A percentile compares a stretch with the other conserved stretches of the same genome.
These are phyloP conservation scores for Drosophila prosaltans DNA, from an alignment of 1,140 invertebrate genomes.

Conservation along the genomic window DNA sequence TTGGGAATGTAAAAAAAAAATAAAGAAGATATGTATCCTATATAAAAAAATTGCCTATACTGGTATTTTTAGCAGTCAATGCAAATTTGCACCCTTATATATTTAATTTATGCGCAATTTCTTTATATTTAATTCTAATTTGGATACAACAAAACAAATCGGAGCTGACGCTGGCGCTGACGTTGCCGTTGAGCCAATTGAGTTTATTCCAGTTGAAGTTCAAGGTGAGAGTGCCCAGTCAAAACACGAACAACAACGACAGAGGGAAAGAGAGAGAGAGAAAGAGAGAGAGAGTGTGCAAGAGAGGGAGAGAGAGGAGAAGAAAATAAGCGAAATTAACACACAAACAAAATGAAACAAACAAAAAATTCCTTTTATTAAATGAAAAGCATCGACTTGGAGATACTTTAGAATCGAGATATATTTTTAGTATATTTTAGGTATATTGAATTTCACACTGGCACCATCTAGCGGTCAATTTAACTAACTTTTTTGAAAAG, in stretches of 20 bases:
- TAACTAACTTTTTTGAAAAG: too few relatives aligned
- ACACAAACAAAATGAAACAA: constrained; percentile 44
- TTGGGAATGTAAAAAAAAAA: constrained; percentile 28
- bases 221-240: constrained; percentile 61
- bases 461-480: not conserved
- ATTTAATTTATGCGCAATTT: constrained; percentile 38
- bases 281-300: constrained; percentile 26
- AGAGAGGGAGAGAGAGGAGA: too few relatives aligned
- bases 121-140: constrained; percentile 41
- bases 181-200: constrained; percentile 35
- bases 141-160: constrained; percentile 42
- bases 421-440: too few relatives aligned
- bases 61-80: constrained; percentile 25
- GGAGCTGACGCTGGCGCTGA: constrained; percentile 6
- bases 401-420: not conserved
- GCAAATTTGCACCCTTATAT: constrained; percentile 23
- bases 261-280: constrained; percentile 1
- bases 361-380: not conserved
- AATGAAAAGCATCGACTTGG: not conserved
- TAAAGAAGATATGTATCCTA: constrained; percentile 10
- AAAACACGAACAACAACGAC: constrained; percentile 32
- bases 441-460: not conserved
- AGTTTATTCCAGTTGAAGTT: constrained; percentile 79
- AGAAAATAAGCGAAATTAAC: constrained; percentile 57
- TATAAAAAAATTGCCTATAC: constrained; percentile 19